phyloP scores from a whole-genome alignment of 2,888 invertebrate genomes.

The Phalera bucephala region DNA sequence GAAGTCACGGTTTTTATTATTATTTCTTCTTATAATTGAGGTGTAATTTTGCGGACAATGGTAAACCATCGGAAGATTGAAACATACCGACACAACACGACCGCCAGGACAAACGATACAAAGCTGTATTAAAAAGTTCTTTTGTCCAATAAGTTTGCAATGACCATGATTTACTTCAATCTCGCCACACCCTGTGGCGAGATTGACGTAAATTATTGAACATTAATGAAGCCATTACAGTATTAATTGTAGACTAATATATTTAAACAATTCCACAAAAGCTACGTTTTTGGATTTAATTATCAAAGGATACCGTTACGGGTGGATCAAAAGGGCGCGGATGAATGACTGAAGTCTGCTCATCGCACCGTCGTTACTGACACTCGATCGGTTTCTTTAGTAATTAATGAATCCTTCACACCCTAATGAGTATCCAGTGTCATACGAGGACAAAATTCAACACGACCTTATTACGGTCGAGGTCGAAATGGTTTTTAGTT shows the following conservation, averaged over 20 bases:
- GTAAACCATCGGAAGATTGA: constrained; percentile 47
- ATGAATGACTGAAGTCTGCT: constrained; percentile 40
- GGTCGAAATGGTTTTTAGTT: constrained; percentile 53
- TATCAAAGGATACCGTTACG: constrained; percentile 49
- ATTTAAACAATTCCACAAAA: constrained; percentile 49
- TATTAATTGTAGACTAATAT: constrained; percentile 38
- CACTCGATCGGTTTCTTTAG: constrained; percentile 57
- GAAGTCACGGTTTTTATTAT: constrained; percentile 45
- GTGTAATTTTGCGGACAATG: constrained; percentile 68
- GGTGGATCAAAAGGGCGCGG: constrained; percentile 34
- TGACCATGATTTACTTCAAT: constrained; percentile 67
- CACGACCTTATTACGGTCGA: constrained; percentile 45
- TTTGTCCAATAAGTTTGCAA: constrained; percentile 52
- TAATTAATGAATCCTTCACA: constrained; percentile 63
- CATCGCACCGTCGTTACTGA: constrained; percentile 46
- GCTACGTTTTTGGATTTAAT: constrained; percentile 27
- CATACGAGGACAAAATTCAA: constrained; percentile 49
- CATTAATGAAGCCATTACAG: constrained; percentile 52
- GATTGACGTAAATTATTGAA: constrained; percentile 15
- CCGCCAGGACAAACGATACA: constrained; percentile 51
- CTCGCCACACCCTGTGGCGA: constrained; percentile 29
- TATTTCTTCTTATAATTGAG: constrained; percentile 65
- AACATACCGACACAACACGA: constrained; percentile 51
- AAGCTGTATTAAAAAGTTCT: constrained; percentile 62
- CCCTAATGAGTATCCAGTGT: constrained; percentile 63